phyloP scores from a whole-genome alignment of 2,797 vertebrate genomes.

The Urophycis tenuis region DNA sequence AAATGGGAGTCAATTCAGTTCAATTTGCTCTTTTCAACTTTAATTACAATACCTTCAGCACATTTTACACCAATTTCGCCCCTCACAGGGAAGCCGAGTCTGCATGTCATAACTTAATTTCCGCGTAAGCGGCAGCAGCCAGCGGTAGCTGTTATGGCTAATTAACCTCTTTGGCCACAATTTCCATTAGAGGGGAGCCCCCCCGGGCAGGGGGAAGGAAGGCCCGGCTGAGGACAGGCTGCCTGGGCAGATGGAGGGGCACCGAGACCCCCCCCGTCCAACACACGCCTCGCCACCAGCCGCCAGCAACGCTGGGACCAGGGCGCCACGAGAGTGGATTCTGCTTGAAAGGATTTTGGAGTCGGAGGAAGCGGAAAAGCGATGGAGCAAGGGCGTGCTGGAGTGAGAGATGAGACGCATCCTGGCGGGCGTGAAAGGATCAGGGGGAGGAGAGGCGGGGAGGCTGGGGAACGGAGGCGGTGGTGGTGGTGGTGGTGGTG shows the following conservation, averaged over 20 bases:
- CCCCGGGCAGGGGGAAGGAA: conserved; percentile 30
- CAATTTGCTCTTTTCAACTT: background rate
- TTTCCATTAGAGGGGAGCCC: conserved; percentile 23
- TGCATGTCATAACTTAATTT: conserved; percentile 12
- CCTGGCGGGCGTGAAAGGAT: background rate
- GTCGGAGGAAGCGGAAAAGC: background rate
- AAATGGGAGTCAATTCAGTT: background rate
- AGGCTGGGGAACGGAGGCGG: too few species aligned
- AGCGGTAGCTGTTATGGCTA: conserved; percentile 43
- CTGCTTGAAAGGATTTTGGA: background rate
- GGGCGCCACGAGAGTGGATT: background rate
- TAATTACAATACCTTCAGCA: background rate
- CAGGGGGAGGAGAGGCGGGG: too few species aligned
- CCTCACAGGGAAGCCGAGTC: conserved; percentile 3
- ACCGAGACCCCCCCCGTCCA: background rate
- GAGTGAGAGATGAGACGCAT: background rate
- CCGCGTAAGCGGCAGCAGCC: conserved; percentile 30
- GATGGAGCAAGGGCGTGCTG: background rate
- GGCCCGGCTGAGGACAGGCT: conserved; percentile 40
- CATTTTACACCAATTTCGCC: background rate
- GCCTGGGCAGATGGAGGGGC: conserved; percentile 43
- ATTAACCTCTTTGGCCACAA: conserved; percentile 50
- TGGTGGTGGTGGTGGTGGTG: conserved; percentile 1
- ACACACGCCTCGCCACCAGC: background rate
- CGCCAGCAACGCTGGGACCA: background rate